phyloP scores from a whole-genome alignment of 2,888 invertebrate species.

The Catocala sponsa region DNA sequence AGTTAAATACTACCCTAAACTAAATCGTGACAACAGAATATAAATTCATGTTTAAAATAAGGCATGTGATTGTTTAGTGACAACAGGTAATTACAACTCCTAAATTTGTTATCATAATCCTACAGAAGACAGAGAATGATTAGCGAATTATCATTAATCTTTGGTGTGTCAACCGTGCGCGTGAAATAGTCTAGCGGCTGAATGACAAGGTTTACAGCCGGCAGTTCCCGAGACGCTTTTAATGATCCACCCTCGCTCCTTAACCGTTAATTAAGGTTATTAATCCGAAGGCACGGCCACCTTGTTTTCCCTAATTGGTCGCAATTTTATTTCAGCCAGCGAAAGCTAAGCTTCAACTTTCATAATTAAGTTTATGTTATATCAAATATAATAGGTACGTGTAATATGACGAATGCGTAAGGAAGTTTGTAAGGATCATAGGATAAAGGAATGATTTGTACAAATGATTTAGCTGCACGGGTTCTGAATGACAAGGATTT shows the following conservation, averaged over 20 bases:
- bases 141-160: neutral
- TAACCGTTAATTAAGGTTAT: constrained; percentile 84
- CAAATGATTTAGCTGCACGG: neutral
- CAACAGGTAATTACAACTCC: too few species aligned
- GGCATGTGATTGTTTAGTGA: too few species aligned
- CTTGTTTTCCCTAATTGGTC: constrained; percentile 85
- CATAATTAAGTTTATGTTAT: constrained; percentile 73
- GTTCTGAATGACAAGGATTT: constrained; percentile 1
- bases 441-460: constrained; percentile 4
- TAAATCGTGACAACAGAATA: too few species aligned
- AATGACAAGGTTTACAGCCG: constrained; percentile 60
- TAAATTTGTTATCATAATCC: neutral
- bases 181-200: constrained; percentile 35
- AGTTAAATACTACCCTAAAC: too few species aligned
- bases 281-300: constrained; percentile 82
- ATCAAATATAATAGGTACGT: constrained; percentile 51
- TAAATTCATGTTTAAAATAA: too few species aligned
- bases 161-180: constrained; percentile 14
- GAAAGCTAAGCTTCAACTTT: constrained; percentile 69
- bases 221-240: constrained; percentile 65
- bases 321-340: constrained; percentile 78
- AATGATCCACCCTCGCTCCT: constrained; percentile 73
- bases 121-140: neutral
- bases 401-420: constrained; percentile 2
- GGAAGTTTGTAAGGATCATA: neutral